Evolutionary conservation across 2,888 invertebrate genomes (phyloP).

Genomic region (Drosophila sordidula): DNA sequence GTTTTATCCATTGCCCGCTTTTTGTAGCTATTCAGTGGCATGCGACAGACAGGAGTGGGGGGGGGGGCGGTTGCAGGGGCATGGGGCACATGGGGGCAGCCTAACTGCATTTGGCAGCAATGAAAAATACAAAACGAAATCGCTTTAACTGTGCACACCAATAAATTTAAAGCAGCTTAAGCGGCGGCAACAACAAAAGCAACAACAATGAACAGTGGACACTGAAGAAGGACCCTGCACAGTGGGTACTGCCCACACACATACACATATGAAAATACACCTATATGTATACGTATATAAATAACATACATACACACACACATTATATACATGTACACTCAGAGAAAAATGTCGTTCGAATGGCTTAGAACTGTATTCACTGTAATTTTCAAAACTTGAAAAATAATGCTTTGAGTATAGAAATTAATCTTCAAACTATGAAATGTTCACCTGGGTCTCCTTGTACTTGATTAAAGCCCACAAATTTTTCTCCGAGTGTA

Average conservation of each 20-base stretch:
- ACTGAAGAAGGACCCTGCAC: constrained; percentile 4
- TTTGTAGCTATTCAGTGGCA: constrained; percentile 10
- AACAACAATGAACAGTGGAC: constrained; percentile 26
- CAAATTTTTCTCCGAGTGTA: background rate
- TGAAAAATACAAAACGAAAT: constrained; percentile 61
- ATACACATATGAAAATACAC: background rate
- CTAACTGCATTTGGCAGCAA: constrained; percentile 43
- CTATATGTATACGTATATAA: background rate
- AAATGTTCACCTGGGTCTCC: too few relatives aligned
- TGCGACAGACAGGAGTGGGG: background rate
- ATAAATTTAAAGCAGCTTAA: constrained; percentile 80
- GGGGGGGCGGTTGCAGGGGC: background rate
- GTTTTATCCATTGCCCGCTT: constrained; percentile 64
- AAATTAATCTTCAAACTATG: background rate
- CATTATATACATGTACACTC: background rate
- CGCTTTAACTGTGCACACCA: constrained; percentile 78
- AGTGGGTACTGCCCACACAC: background rate
- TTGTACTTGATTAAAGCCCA: background rate
- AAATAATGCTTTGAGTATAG: too few relatives aligned
- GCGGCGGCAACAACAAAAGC: constrained; percentile 50
- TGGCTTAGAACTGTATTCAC: too few relatives aligned
- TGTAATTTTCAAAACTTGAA: background rate
- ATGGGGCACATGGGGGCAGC: background rate
- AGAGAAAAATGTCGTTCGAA: background rate
- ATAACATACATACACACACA: background rate